Evolutionary conservation across 1,140 invertebrate species (phyloP).

Genomic region (Chelonus insularis): DNA sequence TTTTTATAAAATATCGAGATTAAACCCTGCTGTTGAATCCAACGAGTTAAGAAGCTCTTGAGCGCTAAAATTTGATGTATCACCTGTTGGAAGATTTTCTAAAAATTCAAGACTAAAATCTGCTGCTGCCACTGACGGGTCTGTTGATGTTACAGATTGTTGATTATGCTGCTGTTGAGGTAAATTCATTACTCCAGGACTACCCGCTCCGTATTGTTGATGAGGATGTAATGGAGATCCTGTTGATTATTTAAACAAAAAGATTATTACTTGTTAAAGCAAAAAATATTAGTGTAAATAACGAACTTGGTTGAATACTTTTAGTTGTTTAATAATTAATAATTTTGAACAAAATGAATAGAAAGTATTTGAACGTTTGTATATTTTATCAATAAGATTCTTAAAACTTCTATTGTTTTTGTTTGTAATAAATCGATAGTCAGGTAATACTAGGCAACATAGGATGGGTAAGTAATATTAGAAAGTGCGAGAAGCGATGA

Average conservation of each 20-base stretch:
- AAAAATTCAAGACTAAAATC: constrained; percentile 80
- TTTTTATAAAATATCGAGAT: constrained; percentile 60
- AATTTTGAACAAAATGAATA: too few species aligned
- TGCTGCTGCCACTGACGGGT: constrained; percentile 60
- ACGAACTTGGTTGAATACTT: too few species aligned
- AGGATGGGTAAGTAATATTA: too few species aligned
- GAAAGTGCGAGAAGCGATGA: too few species aligned
- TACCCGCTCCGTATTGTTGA: constrained; percentile 54
- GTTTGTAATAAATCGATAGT: too few species aligned
- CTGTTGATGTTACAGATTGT: constrained; percentile 49
- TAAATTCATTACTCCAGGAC: constrained; percentile 47
- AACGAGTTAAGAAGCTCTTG: constrained; percentile 77
- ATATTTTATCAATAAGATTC: too few species aligned
- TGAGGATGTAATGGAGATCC: constrained; percentile 56
- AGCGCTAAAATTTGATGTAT: constrained; percentile 71
- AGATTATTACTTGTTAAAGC: too few species aligned
- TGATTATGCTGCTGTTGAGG: constrained; percentile 50
- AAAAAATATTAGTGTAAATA: too few species aligned
- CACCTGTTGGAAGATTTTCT: constrained; percentile 73
- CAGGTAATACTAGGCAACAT: too few species aligned
- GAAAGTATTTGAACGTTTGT: too few species aligned
- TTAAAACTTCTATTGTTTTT: too few species aligned
- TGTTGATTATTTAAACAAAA: constrained; percentile 21
- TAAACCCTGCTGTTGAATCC: constrained; percentile 63
- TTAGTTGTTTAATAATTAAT: too few species aligned